Evolutionary conservation across 1,140 invertebrate genomes (phyloP).

Genomic region (Zaprionus africanus): DNA sequence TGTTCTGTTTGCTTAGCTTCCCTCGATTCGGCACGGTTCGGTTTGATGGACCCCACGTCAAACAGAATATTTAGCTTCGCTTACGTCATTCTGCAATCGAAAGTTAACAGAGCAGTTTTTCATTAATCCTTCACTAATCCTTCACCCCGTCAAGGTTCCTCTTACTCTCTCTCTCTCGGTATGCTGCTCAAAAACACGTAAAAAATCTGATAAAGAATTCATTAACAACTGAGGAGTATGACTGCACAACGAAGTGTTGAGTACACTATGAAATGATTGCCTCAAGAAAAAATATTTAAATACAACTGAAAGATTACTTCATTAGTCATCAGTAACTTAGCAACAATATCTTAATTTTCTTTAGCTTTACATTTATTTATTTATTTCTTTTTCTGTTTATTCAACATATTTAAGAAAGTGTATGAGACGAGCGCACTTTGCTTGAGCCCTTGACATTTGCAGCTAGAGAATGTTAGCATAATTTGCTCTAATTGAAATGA

Average conservation of each 20-base stretch:
- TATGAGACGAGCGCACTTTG: background rate
- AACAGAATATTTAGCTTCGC: background rate
- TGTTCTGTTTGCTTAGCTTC: constrained; percentile 33
- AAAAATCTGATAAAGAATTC: background rate
- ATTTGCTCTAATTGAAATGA: constrained; percentile 76
- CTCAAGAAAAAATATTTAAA: too few relatives aligned
- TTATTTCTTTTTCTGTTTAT: too few relatives aligned
- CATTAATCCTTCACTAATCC: background rate
- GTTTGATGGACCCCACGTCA: background rate
- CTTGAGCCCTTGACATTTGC: constrained; percentile 39
- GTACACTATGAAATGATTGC: background rate
- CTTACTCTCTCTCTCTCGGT: background rate
- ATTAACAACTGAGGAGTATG: background rate
- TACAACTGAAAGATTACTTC: too few relatives aligned
- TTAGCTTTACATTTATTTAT: too few relatives aligned
- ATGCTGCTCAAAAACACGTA: background rate
- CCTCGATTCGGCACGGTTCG: background rate
- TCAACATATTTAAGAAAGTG: background rate
- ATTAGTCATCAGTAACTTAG: too few relatives aligned
- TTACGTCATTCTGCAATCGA: background rate
- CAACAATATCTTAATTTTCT: too few relatives aligned
- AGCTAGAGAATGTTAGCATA: constrained; percentile 41
- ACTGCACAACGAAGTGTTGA: background rate
- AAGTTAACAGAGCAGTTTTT: background rate
- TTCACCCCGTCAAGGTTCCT: background rate